phyloP scores from a whole-genome alignment of 2,888 invertebrate species.

The Catocala nupta region DNA sequence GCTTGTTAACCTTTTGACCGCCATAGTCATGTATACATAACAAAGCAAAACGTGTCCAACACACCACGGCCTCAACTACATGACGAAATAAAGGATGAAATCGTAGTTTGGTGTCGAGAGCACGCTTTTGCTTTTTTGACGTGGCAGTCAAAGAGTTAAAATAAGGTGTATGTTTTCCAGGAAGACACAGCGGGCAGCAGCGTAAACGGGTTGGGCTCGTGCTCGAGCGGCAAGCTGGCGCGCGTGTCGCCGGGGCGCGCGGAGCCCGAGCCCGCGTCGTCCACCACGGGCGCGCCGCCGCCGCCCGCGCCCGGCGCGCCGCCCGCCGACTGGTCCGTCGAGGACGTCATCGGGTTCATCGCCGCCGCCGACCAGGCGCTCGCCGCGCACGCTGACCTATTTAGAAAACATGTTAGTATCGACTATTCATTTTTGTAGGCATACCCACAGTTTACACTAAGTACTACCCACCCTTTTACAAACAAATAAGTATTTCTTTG shows the following conservation, averaged over 20 bases:
- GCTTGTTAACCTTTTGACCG: too few relatives aligned
- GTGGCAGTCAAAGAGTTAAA: too few relatives aligned
- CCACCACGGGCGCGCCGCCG: constrained; percentile 88
- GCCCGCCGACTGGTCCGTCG: constrained; percentile 96
- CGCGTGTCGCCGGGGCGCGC: constrained; percentile 87
- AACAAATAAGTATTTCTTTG: too few relatives aligned
- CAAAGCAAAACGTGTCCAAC: too few relatives aligned
- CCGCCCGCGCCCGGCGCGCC: constrained; percentile 76
- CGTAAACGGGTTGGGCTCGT: constrained; percentile 47
- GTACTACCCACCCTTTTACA: too few relatives aligned
- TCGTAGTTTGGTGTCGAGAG: too few relatives aligned
- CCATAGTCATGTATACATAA: too few relatives aligned
- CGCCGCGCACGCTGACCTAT: constrained; percentile 95
- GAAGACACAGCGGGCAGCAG: constrained; percentile 51
- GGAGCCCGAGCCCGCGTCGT: constrained; percentile 90
- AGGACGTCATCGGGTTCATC: constrained; percentile 97
- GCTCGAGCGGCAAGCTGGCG: constrained; percentile 68
- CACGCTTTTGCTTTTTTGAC: too few relatives aligned
- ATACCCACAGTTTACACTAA: too few relatives aligned
- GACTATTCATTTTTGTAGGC: constrained; percentile 21
- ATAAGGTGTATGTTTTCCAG: constrained; percentile 32
- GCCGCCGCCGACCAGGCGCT: constrained; percentile 94
- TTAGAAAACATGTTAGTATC: constrained; percentile 95
- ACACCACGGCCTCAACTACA: too few relatives aligned
- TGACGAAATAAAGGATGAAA: too few relatives aligned